Base-by-base conservation (phyloP, 2,797 vertebrate genomes). In the Chanos chanos region DNA sequence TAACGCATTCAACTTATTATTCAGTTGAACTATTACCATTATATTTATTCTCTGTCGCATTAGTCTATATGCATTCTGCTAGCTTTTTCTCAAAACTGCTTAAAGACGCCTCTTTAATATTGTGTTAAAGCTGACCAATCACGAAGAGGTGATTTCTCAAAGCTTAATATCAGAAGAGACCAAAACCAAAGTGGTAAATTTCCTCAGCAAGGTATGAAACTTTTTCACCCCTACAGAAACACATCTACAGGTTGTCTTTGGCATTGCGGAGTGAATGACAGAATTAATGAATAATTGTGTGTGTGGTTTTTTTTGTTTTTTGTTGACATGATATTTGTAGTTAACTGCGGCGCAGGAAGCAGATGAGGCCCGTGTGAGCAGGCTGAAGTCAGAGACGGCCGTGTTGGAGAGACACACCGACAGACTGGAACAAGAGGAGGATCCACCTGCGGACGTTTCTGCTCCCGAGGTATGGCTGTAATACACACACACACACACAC, bases 61-160 rank as follows among this genome's bases (percentile, higher is more conserved):
- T 12, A 39, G 4, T 13, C 13, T 47, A 4, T 34, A 1, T 47
- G 13, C 2, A 25, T 2, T 21, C 3, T 34, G 36, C 24, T 48
- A 18, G 19, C 22, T 5, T 12, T 8, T 13, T 16, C 24, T 24
- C 16, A 44, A 47, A 15, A 1, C 27, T 52, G 5, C 36, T 40
- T 7, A 25, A 0, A 71, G n/a, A 40, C 1, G 36, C 37, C 36
- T 22, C 21, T 36, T 53, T 2, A 2, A 47, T 22, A 30, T 58
- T n/a, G n/a, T n/a, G n/a, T 64, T 79, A 54, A 60, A 99, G 97
- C 88, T 85, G 69, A 99, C 95, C 66, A 92, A 87, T 77, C 93
- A 96, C 1, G 95, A 97, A 82, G 93, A 93, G 57, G 80, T 95
- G 0, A 93, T 98, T 80, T 93, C 94, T 62, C 85, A 87, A 60